Conservation (phyloP, 2,888 invertebrate species). For the Sipha maydis region DNA sequence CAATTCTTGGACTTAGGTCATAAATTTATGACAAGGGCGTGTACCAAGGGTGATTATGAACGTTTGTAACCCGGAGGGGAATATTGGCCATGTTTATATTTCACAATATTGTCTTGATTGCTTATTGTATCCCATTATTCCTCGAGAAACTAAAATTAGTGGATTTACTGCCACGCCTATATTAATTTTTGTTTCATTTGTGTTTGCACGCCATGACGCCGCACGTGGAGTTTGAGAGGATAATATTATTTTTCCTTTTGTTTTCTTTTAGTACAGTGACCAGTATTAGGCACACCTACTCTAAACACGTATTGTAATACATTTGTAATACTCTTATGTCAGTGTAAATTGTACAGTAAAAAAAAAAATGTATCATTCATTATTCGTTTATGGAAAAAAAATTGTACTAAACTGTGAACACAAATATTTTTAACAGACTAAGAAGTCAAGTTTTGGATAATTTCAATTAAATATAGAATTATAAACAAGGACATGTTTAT, state of each 20-base stretch:
- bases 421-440: too few relatives aligned
- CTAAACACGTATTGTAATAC: neutral
- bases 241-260: neutral
- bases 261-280: neutral
- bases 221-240: neutral
- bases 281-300: neutral
- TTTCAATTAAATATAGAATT: too few relatives aligned
- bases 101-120: conserved; percentile 42
- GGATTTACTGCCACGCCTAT: conserved; percentile 27
- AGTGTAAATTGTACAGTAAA: neutral
- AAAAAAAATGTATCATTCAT: neutral
- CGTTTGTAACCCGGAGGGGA: neutral
- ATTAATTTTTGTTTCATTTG: neutral
- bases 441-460: too few relatives aligned
- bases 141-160: conserved; percentile 21
- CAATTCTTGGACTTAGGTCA: conserved; percentile 12
- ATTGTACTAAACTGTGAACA: too few relatives aligned
- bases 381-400: too few relatives aligned
- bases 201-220: conserved; percentile 23
- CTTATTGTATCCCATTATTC: conserved; percentile 33
- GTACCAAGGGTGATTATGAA: conserved; percentile 23
- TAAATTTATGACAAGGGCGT: conserved; percentile 40
- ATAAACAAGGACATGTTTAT: too few relatives aligned
- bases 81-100: conserved; percentile 44
- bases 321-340: neutral